These are phyloP conservation scores for Clarias gariepinus DNA, from an alignment of 2,113 vertebrate genomes.

Conservation along the genomic window DNA sequence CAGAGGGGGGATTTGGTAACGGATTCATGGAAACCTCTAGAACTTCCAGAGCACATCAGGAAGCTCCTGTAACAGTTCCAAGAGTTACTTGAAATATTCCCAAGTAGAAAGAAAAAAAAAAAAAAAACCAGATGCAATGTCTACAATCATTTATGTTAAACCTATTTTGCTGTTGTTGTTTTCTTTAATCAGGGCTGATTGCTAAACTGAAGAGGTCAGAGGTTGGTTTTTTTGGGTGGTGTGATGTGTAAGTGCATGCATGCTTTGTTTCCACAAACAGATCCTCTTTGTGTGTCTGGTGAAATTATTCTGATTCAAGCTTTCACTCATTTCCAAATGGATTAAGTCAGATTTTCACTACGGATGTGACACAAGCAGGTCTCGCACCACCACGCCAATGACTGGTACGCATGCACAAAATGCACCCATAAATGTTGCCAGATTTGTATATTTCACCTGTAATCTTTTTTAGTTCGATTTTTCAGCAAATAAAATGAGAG, in stretches of 20 bases:
- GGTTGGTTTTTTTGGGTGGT: constrained; percentile 44
- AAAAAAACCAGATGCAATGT: constrained; percentile 18
- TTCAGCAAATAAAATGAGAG: not conserved
- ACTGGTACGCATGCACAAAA: not conserved
- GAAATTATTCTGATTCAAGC: constrained; percentile 32
- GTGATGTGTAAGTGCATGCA: constrained; percentile 51
- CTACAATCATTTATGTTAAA: not conserved
- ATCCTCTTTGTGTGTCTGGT: constrained; percentile 58
- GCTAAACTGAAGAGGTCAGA: not conserved
- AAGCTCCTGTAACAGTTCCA: constrained; percentile 23
- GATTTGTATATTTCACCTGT: not conserved
- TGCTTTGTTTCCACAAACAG: constrained; percentile 61
- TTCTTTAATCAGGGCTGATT: constrained; percentile 15
- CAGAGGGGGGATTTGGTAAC: constrained; percentile 43
- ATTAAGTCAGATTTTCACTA: constrained; percentile 36
- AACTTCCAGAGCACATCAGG: constrained; percentile 53
- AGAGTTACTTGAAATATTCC: constrained; percentile 26
- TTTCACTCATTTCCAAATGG: constrained; percentile 39
- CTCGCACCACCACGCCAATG: not conserved
- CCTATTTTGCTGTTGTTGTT: not conserved
- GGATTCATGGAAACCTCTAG: constrained; percentile 64
- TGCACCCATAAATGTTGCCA: not conserved
- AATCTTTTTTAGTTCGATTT: not conserved
- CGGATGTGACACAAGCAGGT: not conserved
- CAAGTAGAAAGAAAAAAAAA: constrained; percentile 13